Conservation (phyloP, 2,797 vertebrate species). For the Petrocephalus sullivani region DNA sequence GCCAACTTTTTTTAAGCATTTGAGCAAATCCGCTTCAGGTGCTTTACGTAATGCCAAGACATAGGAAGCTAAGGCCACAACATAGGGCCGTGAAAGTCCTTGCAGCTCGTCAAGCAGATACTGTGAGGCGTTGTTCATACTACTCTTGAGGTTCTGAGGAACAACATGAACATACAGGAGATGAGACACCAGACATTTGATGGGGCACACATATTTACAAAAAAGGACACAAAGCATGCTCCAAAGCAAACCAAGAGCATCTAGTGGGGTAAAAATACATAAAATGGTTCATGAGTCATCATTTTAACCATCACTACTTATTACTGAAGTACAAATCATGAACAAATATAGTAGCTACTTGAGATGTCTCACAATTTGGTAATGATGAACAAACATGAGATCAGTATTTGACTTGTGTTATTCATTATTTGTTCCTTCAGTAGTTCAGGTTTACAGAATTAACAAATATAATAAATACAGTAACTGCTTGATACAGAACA, state of each 20-base stretch:
- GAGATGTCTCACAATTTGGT: background rate
- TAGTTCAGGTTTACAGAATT: background rate
- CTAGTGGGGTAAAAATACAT: background rate
- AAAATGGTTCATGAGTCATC: background rate
- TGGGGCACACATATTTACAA: background rate
- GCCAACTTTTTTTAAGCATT: background rate
- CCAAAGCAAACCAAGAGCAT: background rate
- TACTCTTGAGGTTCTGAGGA: background rate
- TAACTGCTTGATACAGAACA: background rate
- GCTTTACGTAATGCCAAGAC: slow-evolving; percentile 45
- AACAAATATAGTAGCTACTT: background rate
- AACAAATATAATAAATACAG: background rate
- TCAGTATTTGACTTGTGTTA: background rate
- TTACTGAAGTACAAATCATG: background rate
- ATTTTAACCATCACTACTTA: background rate
- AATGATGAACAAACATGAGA: background rate
- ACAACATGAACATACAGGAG: background rate
- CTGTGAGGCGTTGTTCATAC: slow-evolving; percentile 34
- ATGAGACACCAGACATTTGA: background rate
- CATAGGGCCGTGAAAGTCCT: slow-evolving; percentile 46
- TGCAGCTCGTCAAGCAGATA: slow-evolving; percentile 45
- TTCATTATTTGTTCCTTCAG: background rate
- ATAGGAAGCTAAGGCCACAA: slow-evolving; percentile 54
- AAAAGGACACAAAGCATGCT: background rate
- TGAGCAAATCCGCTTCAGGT: background rate